phyloP scores from a whole-genome alignment of 2,888 invertebrate genomes.

The Lysandra coridon region DNA sequence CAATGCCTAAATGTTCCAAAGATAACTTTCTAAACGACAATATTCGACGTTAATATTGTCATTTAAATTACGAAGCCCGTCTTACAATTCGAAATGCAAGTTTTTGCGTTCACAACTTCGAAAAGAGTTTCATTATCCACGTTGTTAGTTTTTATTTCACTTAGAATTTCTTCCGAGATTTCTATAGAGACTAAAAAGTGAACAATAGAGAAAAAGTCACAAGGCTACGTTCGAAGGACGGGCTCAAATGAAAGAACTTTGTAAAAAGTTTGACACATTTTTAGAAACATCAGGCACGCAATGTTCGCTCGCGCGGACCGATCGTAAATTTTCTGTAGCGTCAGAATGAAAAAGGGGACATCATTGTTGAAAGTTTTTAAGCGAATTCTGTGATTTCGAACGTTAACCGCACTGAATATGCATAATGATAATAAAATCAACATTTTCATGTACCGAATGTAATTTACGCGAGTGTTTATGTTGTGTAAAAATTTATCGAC shows the following conservation, averaged over 20 bases:
- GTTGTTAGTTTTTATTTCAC: slow-evolving; percentile 61
- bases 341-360: slow-evolving; percentile 78
- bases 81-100: slow-evolving; percentile 18
- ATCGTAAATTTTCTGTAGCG: slow-evolving; percentile 77
- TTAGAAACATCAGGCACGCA: slow-evolving; percentile 79
- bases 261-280: slow-evolving; percentile 81
- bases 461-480: slow-evolving; percentile 26
- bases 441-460: slow-evolving; percentile 34
- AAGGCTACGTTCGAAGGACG: slow-evolving; percentile 74
- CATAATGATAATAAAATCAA: slow-evolving; percentile 51
- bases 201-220: slow-evolving; percentile 71
- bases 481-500: slow-evolving; percentile 9
- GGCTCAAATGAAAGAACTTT: slow-evolving; percentile 78
- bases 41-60: slow-evolving; percentile 27
- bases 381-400: slow-evolving; percentile 63
- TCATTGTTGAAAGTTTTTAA: slow-evolving; percentile 76
- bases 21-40: slow-evolving; percentile 28
- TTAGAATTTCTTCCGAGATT: slow-evolving; percentile 67
- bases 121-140: slow-evolving; percentile 59
- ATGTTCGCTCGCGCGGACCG: slow-evolving; percentile 67
- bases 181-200: slow-evolving; percentile 76
- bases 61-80: slow-evolving; percentile 20
- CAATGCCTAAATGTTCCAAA: neutral
- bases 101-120: slow-evolving; percentile 30
- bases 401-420: slow-evolving; percentile 57